Base-by-base conservation (phyloP, 2,888 invertebrate species). In the Drosophila paucipuncta region DNA sequence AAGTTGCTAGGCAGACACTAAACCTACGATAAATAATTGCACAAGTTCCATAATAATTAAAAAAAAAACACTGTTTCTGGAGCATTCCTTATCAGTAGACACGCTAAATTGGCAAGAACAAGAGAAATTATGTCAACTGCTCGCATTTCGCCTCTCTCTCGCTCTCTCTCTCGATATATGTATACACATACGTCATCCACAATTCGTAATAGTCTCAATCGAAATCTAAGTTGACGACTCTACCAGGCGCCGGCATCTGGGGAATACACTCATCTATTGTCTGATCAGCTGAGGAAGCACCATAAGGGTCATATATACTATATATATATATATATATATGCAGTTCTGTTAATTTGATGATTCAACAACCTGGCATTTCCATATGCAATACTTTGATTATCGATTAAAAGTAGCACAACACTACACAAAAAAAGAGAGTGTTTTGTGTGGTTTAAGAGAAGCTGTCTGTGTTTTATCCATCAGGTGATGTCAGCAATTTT, bases 101-200 rank as follows among this genome's bases (percentile, higher is more conserved):
- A 37, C 49, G 18, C 43, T 31, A 71, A 39, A n/a, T 10, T 49
- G 39, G n/a, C 30, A 47, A 71, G 37, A 67, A 77, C 54, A 55
- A 67, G 31, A 41, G 49, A 81, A 77, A 65, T 67, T 64, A 62
- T 78, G 73, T 78, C 78, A 78, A 77, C 72, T 77, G 71, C 52
- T 22, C 13, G 7, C 16, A 25, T 49, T 49, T 49, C 25, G 28
- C 16, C 41, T 41, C 22, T 47, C 43, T 13, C 7, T 13, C 41
- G 2, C 41, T 5, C 35, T 37, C 37, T 18, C 39, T 37, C 7
- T 39, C 18, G 13, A 35, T 13, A 35, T 35, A 16, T 35, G 5
- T 35, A 2, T 35, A 35, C 5, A 22, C 30, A 63, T 72, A 67
- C 43, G 78, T 58, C 71, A 66, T 68, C 5, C 30, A 25, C 11